phyloP scores from a whole-genome alignment of 2,888 invertebrate genomes.

The Trissonchulus sp. region DNA sequence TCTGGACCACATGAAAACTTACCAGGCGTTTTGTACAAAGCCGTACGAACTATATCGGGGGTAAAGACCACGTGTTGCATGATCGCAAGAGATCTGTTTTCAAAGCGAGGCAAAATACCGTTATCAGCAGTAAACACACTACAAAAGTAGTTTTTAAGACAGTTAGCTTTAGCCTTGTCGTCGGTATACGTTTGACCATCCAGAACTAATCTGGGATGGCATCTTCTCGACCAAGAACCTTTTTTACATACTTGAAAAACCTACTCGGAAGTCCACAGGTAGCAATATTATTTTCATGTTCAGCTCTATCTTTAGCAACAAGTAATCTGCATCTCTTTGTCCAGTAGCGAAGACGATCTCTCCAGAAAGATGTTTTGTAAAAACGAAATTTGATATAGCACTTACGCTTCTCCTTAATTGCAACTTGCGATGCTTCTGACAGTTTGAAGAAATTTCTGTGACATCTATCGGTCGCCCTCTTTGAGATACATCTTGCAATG shows the following conservation, averaged over 20 bases:
- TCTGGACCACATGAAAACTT: slow-evolving; percentile 12
- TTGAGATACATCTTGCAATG: neutral
- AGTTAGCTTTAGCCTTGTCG: slow-evolving; percentile 18
- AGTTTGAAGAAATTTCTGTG: neutral
- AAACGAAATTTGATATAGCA: neutral
- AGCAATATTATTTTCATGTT: neutral
- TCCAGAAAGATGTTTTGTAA: neutral
- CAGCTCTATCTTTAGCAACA: slow-evolving; percentile 14
- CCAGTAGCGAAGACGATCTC: slow-evolving; percentile 5
- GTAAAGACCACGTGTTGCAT: neutral
- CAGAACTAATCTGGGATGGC: neutral
- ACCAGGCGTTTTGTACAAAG: neutral
- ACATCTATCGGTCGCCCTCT: neutral
- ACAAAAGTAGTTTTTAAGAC: slow-evolving; percentile 1
- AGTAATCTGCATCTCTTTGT: slow-evolving; percentile 16
- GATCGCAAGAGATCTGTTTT: neutral
- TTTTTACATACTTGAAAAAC: slow-evolving; percentile 14
- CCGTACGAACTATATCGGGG: neutral
- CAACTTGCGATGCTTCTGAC: neutral
- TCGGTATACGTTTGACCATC: neutral
- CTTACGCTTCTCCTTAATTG: slow-evolving; percentile 15
- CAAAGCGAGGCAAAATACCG: neutral
- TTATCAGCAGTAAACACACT: neutral
- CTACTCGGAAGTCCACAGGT: neutral
- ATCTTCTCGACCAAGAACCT: neutral